These are phyloP conservation scores for Sphaerophoria taeniata DNA, from an alignment of 2,888 invertebrate genomes.

Conservation along the genomic window DNA sequence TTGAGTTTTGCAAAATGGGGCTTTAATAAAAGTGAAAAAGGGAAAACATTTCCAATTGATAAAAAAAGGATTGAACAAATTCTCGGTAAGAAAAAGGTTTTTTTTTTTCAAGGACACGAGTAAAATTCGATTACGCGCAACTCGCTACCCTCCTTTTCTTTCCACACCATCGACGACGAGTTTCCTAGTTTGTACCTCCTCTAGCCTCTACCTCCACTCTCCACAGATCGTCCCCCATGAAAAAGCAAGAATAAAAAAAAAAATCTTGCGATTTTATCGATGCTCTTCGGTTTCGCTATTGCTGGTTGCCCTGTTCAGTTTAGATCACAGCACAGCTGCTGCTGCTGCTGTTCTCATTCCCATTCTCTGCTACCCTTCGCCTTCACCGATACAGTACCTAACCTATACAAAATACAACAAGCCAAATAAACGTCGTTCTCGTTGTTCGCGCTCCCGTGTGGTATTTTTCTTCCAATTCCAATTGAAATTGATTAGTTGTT, in stretches of 20 bases:
- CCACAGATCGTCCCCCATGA: constrained; percentile 51
- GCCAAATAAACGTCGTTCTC: neutral
- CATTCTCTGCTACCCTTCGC: constrained; percentile 52
- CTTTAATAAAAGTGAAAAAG: neutral
- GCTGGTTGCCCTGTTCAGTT: constrained; percentile 69
- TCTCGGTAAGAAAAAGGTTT: constrained; percentile 53
- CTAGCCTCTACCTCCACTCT: constrained; percentile 24
- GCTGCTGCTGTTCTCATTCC: constrained; percentile 72
- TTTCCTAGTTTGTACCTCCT: constrained; percentile 38
- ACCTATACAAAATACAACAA: neutral
- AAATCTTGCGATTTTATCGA: constrained; percentile 60
- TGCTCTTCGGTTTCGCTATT: constrained; percentile 55
- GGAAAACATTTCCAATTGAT: constrained; percentile 1
- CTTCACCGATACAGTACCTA: constrained; percentile 3
- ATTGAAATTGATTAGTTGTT: constrained; percentile 54
- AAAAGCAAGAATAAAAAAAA: constrained; percentile 31
- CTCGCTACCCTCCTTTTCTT: constrained; percentile 32
- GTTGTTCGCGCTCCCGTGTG: constrained; percentile 32
- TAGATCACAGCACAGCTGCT: constrained; percentile 74
- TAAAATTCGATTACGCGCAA: constrained; percentile 73
- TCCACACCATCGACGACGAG: constrained; percentile 3
- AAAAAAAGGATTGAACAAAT: constrained; percentile 27
- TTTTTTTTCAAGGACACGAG: constrained; percentile 76
- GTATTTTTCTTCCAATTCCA: constrained; percentile 48
- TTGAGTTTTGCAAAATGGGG: constrained; percentile 11